Percentiles rank a stretch among this genome's conserved stretches.
These are phyloP conservation scores for Chrysina gloriosa DNA, from an alignment of 2,888 invertebrate species.

Conservation along the genomic window DNA sequence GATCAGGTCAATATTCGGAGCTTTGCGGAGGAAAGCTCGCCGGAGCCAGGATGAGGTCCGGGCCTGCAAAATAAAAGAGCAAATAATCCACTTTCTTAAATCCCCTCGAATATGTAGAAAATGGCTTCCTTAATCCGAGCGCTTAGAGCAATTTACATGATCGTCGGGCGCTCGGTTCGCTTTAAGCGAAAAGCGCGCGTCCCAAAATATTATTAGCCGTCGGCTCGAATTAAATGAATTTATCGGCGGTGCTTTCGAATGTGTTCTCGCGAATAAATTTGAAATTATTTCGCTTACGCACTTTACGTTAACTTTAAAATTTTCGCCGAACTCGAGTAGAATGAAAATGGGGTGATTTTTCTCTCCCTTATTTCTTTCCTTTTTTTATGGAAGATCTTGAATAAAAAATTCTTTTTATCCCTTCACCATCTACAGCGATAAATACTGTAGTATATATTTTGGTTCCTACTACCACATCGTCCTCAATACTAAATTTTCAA, in stretches of 20 bases:
- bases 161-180: slow-evolving; percentile 13
- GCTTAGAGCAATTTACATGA: slow-evolving; percentile 43
- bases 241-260: slow-evolving; percentile 4
- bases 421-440: no score
- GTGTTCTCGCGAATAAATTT: slow-evolving; percentile 23
- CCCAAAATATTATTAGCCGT: slow-evolving; percentile 4
- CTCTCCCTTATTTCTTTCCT: background rate
- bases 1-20: slow-evolving; percentile 48
- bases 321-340: background rate
- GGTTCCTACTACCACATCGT: no score
- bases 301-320: slow-evolving; percentile 19
- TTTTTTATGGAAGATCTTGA: no score
- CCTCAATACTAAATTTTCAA: no score
- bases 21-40: slow-evolving; percentile 58
- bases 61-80: slow-evolving; percentile 60
- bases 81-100: slow-evolving; percentile 48
- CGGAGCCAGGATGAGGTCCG: slow-evolving; percentile 63
- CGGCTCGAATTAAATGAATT: slow-evolving; percentile 29
- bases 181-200: slow-evolving; percentile 14
- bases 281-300: slow-evolving; percentile 26
- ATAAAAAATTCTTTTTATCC: no score
- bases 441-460: no score
- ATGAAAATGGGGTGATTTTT: background rate
- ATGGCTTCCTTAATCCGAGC: slow-evolving; percentile 44
- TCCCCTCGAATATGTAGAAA: slow-evolving; percentile 45